Base-by-base conservation (phyloP, 2,113 vertebrate genomes). In the Epinephelus cyanopodus region DNA sequence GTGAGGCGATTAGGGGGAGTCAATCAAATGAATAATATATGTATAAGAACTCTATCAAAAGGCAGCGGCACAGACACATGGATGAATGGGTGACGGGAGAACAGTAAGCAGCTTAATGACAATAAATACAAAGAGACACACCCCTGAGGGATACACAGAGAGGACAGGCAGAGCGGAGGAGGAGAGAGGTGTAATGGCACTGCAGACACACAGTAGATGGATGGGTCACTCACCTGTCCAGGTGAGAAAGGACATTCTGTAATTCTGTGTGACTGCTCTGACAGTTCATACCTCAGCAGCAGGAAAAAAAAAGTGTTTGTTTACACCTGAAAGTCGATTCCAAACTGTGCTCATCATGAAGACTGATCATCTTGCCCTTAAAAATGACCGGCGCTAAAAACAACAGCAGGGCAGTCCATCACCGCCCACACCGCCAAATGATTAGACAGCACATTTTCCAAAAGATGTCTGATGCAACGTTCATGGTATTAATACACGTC, bases 21-120 rank as follows among this genome's bases (percentile, higher is more conserved):
- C 92, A 90, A 90, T 93, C 91, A 89, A 85, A 93, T 93, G 86
- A 93, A 93, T 92, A 92, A 92, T 90, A 87, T 85, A 92, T 91
- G 80, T 80, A 72, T 60, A 63, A 81, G 85, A 12, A 12, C 74
- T 89, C 78, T 69, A 76, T 91, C 87, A 88, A 72, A 85, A 82
- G 60, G 78, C 81, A 63, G 84, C 11, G 64, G 81, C 50, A 60
- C 73, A 54, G 81, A 71, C 57, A 18, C 18, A 50, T 69, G 74
- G 73, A 79, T 77, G 81, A 74, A 58, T n/a, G 53, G 81, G 75
- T 79, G 82, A 82, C 3, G 75, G 66, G 65, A 70, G 77, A 82
- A 81, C 29, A 63, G 73, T 86, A 84, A 91, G 83, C 75, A 23
- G 88, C 88, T 87, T 92, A 91, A 82, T 87, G 70, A 77, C 74